Evolutionary conservation across 2,797 vertebrate genomes (phyloP).

Genomic region (Masticophis lateralis): DNA sequence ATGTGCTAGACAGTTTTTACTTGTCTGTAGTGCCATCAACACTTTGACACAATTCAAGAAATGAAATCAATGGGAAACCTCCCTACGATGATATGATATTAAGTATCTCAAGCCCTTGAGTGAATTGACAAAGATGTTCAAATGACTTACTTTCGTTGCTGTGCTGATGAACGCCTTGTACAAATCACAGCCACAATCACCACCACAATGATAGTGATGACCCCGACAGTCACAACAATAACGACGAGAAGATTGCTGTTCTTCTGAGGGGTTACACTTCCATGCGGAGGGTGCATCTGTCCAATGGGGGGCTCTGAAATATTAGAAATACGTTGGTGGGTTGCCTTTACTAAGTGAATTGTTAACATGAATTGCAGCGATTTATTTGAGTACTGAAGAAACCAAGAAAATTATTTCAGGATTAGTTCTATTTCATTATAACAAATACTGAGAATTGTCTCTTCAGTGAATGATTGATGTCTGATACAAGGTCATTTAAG

Average conservation of each 20-base stretch:
- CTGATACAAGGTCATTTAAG: neutral
- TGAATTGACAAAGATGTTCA: neutral
- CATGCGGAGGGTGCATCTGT: constrained; percentile 90
- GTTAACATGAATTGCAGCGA: neutral
- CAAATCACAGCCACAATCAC: constrained; percentile 86
- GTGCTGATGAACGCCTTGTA: constrained; percentile 85
- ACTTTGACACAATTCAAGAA: neutral
- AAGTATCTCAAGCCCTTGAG: neutral
- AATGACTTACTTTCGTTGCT: constrained; percentile 88
- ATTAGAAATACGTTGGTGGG: neutral
- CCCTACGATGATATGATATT: neutral
- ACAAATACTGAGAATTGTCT: neutral
- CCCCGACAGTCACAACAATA: constrained; percentile 84
- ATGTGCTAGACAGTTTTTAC: neutral
- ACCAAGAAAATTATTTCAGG: neutral
- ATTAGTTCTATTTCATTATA: neutral
- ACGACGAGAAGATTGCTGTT: constrained; percentile 89
- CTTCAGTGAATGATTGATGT: neutral
- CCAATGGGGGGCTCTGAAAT: constrained; percentile 87
- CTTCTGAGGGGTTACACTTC: constrained; percentile 88
- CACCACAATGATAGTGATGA: constrained; percentile 81
- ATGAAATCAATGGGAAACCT: neutral
- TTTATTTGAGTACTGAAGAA: neutral
- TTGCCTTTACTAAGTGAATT: neutral
- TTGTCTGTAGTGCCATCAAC: neutral